A percentile compares a stretch with the other conserved stretches of the same genome.
Evolutionary conservation across 1,140 invertebrate genomes (phyloP).

Genomic region (Caenorhabditis inopinata): DNA sequence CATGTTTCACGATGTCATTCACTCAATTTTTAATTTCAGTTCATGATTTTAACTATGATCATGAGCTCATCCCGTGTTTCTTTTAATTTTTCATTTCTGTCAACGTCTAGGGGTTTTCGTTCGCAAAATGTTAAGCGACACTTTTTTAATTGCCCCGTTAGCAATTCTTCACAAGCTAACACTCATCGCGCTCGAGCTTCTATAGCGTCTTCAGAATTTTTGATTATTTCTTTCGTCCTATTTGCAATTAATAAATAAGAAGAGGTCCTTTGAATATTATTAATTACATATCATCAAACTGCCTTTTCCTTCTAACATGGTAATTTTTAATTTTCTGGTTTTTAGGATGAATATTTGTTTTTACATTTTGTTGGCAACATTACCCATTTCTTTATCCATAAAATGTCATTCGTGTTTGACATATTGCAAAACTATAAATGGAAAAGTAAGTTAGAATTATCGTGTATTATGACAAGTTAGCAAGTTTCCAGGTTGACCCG

Average conservation of each 20-base stretch:
- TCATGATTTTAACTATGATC: too few species aligned
- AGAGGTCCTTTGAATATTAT: background rate
- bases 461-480: background rate
- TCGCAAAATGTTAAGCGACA: background rate
- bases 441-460: constrained; percentile 17
- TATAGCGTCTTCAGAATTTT: constrained; percentile 10
- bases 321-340: background rate
- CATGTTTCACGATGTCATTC: too few species aligned
- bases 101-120: background rate
- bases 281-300: background rate
- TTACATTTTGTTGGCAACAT: background rate
- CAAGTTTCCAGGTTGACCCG: constrained; percentile 28
- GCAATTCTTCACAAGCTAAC: background rate
- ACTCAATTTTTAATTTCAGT: too few species aligned
- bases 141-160: background rate
- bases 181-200: background rate
- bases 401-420: constrained; percentile 51
- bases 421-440: constrained; percentile 46
- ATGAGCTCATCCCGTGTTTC: too few species aligned
- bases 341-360: background rate
- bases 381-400: background rate
- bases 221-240: background rate
- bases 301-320: background rate
- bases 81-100: background rate
- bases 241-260: constrained; percentile 21